Base-by-base conservation (phyloP, 2,888 invertebrate species). In the Pharmacophagus antenor region DNA sequence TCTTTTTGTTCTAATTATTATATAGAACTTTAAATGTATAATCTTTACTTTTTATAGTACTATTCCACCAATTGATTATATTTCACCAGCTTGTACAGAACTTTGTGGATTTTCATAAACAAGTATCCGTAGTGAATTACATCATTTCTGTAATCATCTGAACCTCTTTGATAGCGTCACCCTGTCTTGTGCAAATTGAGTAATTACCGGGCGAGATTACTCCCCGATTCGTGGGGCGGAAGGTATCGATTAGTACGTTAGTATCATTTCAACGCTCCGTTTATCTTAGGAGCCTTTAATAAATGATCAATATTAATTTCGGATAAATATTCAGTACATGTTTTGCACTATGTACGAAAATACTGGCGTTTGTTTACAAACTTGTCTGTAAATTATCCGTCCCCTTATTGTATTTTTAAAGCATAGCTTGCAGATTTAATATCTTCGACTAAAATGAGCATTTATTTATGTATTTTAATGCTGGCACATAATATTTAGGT, bases 171-270 rank as follows among this genome's bases (percentile, higher is more conserved):
- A 77, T 72, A 77, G 68, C 74, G 78, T 84, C 81, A 69, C 70
- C 78, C 79, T 78, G 80, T 80, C 80, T 79, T 76, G 72, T 70
- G 77, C 77, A 85, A 85, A 87, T 87, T 87, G 82, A 80, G 81
- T 84, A 85, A 88, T 88, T 88, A 87, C 82, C 76, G 76, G 63
- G 76, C 70, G 76, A 84, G 84, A 87, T 87, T 84, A 83, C 79
- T 70, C 63, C 69, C 72, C 80, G 82, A 84, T 82, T 80, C 78
- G 68, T 77, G 70, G 76, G 77, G 79, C 73, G 80, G 79, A 75
- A 76, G 72, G 73, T 81, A 83, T 85, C 82, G 84, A 85, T 85
- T 80, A 77, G 69, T 70, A 68, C 67, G 73, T 74, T 73, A 75
- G 54, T 57, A 61, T 63, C 62, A 56, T 61, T 57, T 49, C 52